phyloP scores from a whole-genome alignment of 2,888 invertebrate genomes.

The Malthinus flaveolus region DNA sequence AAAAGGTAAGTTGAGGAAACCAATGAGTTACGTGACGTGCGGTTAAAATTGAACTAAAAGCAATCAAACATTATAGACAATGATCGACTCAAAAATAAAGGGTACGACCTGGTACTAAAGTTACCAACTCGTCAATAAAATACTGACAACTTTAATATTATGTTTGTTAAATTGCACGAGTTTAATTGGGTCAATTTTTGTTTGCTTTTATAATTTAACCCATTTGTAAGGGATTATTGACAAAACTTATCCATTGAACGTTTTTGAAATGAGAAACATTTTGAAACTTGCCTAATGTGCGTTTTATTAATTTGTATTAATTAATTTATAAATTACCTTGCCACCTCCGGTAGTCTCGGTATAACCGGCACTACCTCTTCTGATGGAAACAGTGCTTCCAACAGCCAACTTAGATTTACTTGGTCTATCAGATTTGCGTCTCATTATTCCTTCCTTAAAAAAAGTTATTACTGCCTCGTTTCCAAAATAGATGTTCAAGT shows the following conservation, averaged over 20 bases:
- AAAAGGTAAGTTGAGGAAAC: neutral
- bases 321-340: slow-evolving; percentile 31
- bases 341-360: slow-evolving; percentile 31
- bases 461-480: neutral
- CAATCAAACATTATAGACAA: slow-evolving; percentile 8
- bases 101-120: slow-evolving; percentile 13
- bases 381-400: slow-evolving; percentile 38
- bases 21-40: neutral
- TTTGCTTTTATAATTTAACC: too few relatives aligned
- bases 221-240: too few relatives aligned
- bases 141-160: neutral
- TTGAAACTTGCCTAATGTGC: neutral
- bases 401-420: slow-evolving; percentile 30
- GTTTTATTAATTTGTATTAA: neutral
- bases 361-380: slow-evolving; percentile 30
- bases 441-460: slow-evolving; percentile 13
- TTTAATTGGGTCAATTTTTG: too few relatives aligned
- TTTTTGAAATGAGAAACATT: too few relatives aligned
- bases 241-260: too few relatives aligned
- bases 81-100: slow-evolving; percentile 4
- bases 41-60: slow-evolving; percentile 9
- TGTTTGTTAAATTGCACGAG: neutral
- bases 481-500: too few relatives aligned
- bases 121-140: slow-evolving; percentile 16
- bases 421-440: slow-evolving; percentile 14